Evolutionary conservation across 2,797 vertebrate species (phyloP).

Genomic region (Hydrophis major): DNA sequence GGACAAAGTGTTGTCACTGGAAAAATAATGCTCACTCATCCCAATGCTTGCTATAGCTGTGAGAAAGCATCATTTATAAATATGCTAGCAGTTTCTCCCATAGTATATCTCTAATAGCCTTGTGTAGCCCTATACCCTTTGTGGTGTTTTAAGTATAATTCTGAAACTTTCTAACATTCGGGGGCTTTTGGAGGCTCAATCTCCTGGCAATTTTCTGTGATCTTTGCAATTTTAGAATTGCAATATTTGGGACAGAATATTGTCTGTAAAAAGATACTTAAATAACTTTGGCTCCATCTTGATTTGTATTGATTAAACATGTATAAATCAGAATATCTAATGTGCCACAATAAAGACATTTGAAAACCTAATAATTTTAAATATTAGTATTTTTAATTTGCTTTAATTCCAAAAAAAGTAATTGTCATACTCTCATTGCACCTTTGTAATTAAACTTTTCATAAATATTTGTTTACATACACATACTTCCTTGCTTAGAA

Average conservation of each 20-base stretch:
- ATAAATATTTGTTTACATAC: slow-evolving; percentile 13
- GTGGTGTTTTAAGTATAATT: background rate
- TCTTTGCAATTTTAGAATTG: background rate
- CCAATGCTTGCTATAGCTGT: background rate
- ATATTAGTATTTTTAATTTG: background rate
- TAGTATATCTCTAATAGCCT: background rate
- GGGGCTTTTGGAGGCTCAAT: background rate
- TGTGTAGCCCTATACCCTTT: background rate
- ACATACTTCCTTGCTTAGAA: slow-evolving; percentile 23
- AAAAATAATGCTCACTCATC: background rate
- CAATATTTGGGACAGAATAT: background rate
- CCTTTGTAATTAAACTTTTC: slow-evolving; percentile 7
- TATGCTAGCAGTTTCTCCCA: background rate
- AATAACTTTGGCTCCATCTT: background rate
- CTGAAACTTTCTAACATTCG: background rate
- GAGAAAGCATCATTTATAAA: background rate
- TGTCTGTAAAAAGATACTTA: background rate
- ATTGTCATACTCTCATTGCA: background rate
- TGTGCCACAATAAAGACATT: background rate
- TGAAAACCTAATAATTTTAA: background rate
- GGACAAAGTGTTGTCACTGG: background rate
- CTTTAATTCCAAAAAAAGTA: background rate
- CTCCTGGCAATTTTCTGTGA: background rate
- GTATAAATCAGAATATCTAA: background rate
- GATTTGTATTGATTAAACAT: background rate